Evolutionary conservation across 2,888 invertebrate genomes (phyloP).

Genomic region (Caenorhabditis doughertyi): DNA sequence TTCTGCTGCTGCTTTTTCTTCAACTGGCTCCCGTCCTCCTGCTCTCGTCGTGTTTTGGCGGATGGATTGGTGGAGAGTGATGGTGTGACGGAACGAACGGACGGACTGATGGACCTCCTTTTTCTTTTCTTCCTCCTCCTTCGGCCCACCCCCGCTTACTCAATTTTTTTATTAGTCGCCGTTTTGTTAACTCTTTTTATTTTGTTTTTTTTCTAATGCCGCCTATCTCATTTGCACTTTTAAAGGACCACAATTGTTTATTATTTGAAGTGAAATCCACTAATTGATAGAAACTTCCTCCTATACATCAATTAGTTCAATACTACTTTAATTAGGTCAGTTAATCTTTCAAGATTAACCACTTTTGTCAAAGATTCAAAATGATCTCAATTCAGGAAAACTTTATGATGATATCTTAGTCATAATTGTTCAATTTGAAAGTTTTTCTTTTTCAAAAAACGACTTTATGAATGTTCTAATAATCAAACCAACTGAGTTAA

Average conservation of each 20-base stretch:
- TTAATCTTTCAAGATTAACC: too few species aligned
- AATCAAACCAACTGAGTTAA: too few species aligned
- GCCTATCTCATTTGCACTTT: conserved; percentile 32
- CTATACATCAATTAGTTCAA: too few species aligned
- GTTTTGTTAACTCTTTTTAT: conserved; percentile 26
- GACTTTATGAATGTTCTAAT: too few species aligned
- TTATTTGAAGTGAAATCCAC: background rate
- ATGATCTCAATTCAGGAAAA: too few species aligned
- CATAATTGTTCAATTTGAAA: too few species aligned
- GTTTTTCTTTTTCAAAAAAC: too few species aligned
- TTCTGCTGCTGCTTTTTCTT: conserved; percentile 6
- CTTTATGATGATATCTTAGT: too few species aligned
- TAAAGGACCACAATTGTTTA: conserved; percentile 11
- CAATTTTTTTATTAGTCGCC: conserved; percentile 57
- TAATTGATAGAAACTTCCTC: background rate
- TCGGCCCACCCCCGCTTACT: conserved; percentile 23
- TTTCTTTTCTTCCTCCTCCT: background rate
- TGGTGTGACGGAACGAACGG: conserved; percentile 61
- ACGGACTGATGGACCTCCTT: conserved; percentile 26
- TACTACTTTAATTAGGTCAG: background rate
- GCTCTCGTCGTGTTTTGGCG: conserved; percentile 60
- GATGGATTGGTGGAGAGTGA: conserved; percentile 61
- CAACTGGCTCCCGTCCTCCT: conserved; percentile 30
- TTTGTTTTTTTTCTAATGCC: background rate
- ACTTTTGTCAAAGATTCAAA: too few species aligned